Base-by-base conservation (phyloP, 2,888 invertebrate species). In the Andrena chrysosceles region DNA sequence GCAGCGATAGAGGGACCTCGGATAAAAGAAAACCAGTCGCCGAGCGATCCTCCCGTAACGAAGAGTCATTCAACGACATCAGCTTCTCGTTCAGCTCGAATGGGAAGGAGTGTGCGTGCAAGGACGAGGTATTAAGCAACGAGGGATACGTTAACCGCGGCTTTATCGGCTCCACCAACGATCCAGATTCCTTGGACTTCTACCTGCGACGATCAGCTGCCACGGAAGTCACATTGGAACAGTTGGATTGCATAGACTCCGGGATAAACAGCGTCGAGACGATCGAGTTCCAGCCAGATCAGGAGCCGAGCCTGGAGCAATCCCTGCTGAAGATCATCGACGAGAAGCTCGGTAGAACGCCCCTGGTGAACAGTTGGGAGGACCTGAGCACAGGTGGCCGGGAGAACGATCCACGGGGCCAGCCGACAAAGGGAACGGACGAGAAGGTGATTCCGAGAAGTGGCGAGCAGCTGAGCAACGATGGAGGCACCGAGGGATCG, bases 261-360 rank as follows among this genome's bases (percentile, higher is more conserved):
- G 93, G 94, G 2, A 93, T 94, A 77, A 94, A 94, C 54, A 93
- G 93, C 79, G 93, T 94, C 2, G 93, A 94, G 77, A 94, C 94
- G n/a, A 90, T 93, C 8, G 93, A 94, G 77, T 90, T 93, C 72
- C 92, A 92, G 73, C 87, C 89, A 7, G 93, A 92, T 29, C 90
- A 92, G 64, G 92, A 93, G 70, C 92, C 90, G 0, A 93, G 93
- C 73, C 86, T 94, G 13, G 94, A 94, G 74, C 91, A 93, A 77
- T 94, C 93, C 26, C 75, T 94, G 31, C 90, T 94, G 89, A 90
- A 88, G 62, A 94, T 94, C 6, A 94, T 94, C 49, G 93, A 94
- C 64, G 93, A 93, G 23, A 94, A 93, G 73, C 89, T 94, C 8
- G 93, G 93, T 5, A 90, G 92, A 29, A 87, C 85, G 13, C 80